phyloP scores from a whole-genome alignment of 2,113 vertebrate genomes.

The Acrocephalus kingi region DNA sequence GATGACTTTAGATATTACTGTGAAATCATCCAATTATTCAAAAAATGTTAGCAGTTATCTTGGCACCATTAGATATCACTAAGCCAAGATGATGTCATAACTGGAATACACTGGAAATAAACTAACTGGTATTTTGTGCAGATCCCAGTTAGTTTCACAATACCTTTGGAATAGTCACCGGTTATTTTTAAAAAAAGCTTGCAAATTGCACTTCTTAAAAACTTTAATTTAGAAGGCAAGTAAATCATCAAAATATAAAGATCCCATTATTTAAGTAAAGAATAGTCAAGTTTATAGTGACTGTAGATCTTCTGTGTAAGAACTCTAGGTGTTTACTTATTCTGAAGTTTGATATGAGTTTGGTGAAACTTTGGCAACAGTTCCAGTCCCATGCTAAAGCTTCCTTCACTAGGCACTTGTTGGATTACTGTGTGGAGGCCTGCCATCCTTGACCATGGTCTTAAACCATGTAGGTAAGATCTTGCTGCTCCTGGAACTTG shows the following conservation, averaged over 20 bases:
- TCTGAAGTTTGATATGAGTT: background rate
- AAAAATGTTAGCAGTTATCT: conserved; percentile 48
- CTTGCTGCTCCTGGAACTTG: background rate
- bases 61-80: background rate
- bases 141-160: conserved; percentile 37
- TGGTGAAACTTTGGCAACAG: background rate
- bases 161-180: background rate
- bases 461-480: background rate
- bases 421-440: background rate
- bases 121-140: conserved; percentile 1
- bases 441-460: background rate
- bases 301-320: background rate
- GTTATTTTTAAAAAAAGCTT: background rate
- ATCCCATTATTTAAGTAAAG: background rate
- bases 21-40: conserved; percentile 46
- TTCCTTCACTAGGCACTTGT: fast-evolving
- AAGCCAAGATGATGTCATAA: conserved; percentile 48
- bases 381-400: background rate
- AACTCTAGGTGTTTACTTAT: background rate
- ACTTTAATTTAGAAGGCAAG: background rate
- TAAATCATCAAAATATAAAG: background rate
- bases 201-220: background rate
- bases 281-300: background rate
- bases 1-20: background rate
- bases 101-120: conserved; percentile 19